These are phyloP conservation scores for Potamarius usumacintae DNA, from an alignment of 2,113 vertebrate species.

Conservation along the genomic window DNA sequence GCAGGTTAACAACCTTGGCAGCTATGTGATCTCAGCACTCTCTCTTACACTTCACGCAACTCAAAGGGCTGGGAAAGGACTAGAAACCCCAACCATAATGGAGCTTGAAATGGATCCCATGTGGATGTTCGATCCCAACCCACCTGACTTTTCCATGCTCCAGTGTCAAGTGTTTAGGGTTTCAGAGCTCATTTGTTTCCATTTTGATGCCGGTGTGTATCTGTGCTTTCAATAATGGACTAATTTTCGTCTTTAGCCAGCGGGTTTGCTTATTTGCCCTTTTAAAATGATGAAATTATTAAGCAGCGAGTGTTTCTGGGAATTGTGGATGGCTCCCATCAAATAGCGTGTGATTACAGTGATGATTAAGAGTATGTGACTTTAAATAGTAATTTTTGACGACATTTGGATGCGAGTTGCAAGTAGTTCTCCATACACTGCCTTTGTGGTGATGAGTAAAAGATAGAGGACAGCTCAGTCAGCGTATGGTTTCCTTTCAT, in stretches of 20 bases:
- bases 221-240: constrained; percentile 15
- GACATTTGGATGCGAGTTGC: neutral
- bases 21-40: constrained; percentile 33
- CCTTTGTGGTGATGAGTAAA: constrained; percentile 26
- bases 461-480: constrained; percentile 15
- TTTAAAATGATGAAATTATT: constrained; percentile 7
- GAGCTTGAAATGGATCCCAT: constrained; percentile 54
- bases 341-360: neutral
- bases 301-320: neutral
- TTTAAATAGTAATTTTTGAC: neutral
- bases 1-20: constrained; percentile 60
- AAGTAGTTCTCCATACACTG: neutral
- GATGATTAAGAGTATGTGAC: neutral
- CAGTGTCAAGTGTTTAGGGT: constrained; percentile 42
- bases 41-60: constrained; percentile 36
- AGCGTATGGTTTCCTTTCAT: constrained; percentile 11
- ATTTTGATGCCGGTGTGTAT: constrained; percentile 49
- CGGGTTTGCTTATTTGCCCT: constrained; percentile 1
- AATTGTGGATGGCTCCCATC: neutral
- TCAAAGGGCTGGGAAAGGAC: constrained; percentile 40
- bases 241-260: constrained; percentile 21
- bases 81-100: constrained; percentile 47
- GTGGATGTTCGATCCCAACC: constrained; percentile 48
- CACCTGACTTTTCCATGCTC: constrained; percentile 42
- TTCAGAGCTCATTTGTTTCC: constrained; percentile 40